phyloP scores from a whole-genome alignment of 2,113 vertebrate species.

The Ceyx margarethae region DNA sequence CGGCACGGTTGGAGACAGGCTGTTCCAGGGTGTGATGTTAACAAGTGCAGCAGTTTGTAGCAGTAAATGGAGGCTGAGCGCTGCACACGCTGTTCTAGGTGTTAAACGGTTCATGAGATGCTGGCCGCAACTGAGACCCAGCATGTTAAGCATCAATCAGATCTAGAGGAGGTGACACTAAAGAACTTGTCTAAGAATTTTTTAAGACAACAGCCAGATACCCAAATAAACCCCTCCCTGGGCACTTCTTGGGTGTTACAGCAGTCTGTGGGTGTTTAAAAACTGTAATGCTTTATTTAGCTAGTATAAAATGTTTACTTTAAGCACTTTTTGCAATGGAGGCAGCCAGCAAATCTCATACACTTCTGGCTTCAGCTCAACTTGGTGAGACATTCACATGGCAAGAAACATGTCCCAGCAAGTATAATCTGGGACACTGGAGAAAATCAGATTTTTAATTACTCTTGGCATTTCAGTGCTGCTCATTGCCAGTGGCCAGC shows the following conservation, averaged over 20 bases:
- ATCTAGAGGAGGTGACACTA: not conserved
- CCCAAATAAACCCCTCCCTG: not conserved
- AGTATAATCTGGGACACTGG: not conserved
- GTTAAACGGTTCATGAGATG: not conserved
- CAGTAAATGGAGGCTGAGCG: not conserved
- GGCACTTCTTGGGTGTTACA: not conserved
- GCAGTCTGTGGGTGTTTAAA: not conserved
- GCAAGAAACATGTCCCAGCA: not conserved
- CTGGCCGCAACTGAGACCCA: not conserved
- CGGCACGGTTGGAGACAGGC: not conserved
- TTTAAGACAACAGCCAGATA: not conserved
- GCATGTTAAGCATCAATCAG: not conserved
- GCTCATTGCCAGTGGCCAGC: not conserved
- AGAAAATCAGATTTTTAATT: slow-evolving; percentile 16
- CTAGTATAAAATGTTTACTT: not conserved
- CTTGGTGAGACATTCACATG: not conserved
- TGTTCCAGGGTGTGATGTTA: not conserved
- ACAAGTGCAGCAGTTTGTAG: not conserved
- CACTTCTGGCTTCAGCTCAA: not conserved
- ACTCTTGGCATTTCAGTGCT: not conserved
- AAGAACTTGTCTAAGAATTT: not conserved
- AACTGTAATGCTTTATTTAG: not conserved
- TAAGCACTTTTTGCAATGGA: not conserved
- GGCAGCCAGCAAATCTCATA: not conserved
- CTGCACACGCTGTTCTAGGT: not conserved